Conservation (phyloP, 35 echinoderm and acorn worm species). For the Heliocidaris tuberculata region DNA sequence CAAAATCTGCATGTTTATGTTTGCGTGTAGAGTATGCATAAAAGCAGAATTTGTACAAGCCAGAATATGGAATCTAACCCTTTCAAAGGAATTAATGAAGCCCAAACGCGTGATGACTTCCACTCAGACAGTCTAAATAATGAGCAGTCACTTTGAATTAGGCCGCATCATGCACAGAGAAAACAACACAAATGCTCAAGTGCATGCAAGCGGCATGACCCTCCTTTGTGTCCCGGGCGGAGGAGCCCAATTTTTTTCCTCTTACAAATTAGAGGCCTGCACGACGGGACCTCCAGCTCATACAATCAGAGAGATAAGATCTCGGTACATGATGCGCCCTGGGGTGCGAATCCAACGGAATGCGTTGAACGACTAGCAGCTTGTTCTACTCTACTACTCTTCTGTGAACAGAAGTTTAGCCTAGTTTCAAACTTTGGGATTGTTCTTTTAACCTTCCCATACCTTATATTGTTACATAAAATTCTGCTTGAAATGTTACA, state of each 20-base stretch:
- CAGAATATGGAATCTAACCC: neutral
- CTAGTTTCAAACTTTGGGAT: neutral
- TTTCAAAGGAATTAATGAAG: slow-evolving; percentile 27
- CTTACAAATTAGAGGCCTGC: slow-evolving; percentile 22
- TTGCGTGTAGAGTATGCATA: neutral
- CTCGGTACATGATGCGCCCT: slow-evolving; percentile 20
- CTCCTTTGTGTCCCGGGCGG: neutral
- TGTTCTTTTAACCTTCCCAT: neutral
- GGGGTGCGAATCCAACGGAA: slow-evolving; percentile 23
- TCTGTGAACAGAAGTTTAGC: neutral
- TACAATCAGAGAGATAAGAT: slow-evolving; percentile 33
- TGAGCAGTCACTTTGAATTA: slow-evolving; percentile 39
- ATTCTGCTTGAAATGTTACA: neutral
- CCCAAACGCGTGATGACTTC: slow-evolving; percentile 10
- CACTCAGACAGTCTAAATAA: slow-evolving; percentile 15
- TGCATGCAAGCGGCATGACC: slow-evolving; percentile 13
- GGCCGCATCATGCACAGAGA: slow-evolving; percentile 19
- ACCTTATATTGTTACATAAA: neutral
- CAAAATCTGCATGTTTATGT: neutral
- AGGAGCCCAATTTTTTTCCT: slow-evolving; percentile 17
- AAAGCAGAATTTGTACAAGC: neutral
- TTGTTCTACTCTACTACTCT: neutral
- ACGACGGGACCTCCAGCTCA: neutral
- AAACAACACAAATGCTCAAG: slow-evolving; percentile 26
- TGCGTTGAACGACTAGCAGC: slow-evolving; percentile 6